phyloP scores from a whole-genome alignment of 1,140 invertebrate species.

The Papilio polytes region DNA sequence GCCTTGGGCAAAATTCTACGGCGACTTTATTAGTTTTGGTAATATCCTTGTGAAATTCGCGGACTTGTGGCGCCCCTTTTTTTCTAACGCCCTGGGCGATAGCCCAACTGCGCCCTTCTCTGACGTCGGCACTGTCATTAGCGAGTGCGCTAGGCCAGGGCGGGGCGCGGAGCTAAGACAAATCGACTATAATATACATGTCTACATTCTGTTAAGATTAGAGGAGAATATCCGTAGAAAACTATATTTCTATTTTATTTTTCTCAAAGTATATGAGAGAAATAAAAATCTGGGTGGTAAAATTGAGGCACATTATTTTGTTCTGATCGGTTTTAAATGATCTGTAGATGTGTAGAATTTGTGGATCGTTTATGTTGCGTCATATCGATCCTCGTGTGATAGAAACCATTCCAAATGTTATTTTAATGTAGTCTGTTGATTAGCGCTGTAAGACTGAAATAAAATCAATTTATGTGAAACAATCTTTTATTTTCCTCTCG shows the following conservation, averaged over 20 bases:
- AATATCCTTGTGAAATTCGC: too few relatives aligned
- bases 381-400: constrained; percentile 34
- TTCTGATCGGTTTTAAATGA: neutral
- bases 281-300: too few relatives aligned
- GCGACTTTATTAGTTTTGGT: too few relatives aligned
- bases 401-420: constrained; percentile 63
- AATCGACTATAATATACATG: too few relatives aligned
- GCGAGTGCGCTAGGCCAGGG: too few relatives aligned
- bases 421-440: constrained; percentile 70
- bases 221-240: neutral
- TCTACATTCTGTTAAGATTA: neutral
- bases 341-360: neutral
- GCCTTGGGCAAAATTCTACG: too few relatives aligned
- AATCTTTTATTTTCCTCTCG: constrained; percentile 33
- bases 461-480: constrained; percentile 49
- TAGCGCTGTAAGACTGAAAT: constrained; percentile 78
- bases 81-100: too few relatives aligned
- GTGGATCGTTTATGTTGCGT: neutral
- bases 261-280: neutral
- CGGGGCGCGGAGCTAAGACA: too few relatives aligned
- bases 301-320: neutral
- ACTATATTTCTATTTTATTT: neutral
- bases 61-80: too few relatives aligned
- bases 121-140: too few relatives aligned
- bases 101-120: too few relatives aligned